Percentiles rank a stretch among this genome's conserved stretches.
Evolutionary conservation across 2,888 invertebrate genomes (phyloP).

Genomic region (Neuroscelio doddi): DNA sequence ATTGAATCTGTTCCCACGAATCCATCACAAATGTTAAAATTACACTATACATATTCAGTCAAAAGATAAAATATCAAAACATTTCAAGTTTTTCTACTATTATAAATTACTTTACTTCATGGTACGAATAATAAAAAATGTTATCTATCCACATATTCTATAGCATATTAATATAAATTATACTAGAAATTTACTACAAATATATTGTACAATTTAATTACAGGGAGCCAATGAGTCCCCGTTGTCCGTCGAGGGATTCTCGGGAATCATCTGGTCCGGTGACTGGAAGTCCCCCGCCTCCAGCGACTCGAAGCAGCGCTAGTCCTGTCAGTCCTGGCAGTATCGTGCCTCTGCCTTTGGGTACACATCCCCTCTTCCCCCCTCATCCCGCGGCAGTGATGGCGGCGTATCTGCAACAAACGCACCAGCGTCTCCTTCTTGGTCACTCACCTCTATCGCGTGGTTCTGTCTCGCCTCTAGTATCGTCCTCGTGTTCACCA

Average conservation of each 20-base stretch:
- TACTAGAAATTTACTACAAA: no score
- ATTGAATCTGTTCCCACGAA: no score
- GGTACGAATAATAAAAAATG: no score
- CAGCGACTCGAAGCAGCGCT: slow-evolving; percentile 74
- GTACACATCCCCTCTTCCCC: slow-evolving; percentile 79
- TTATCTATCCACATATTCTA: no score
- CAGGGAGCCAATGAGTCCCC: slow-evolving; percentile 83
- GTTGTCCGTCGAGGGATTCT: slow-evolving; percentile 88
- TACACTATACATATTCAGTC: no score
- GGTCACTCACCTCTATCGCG: slow-evolving; percentile 76
- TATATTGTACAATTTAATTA: not conserved
- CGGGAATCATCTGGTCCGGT: slow-evolving; percentile 78
- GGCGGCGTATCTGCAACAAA: slow-evolving; percentile 84
- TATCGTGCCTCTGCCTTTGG: slow-evolving; percentile 79
- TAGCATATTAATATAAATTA: not conserved
- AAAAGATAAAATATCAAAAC: no score
- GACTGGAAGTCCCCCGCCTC: slow-evolving; percentile 81
- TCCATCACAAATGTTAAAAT: no score
- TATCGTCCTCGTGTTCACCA: slow-evolving; percentile 80
- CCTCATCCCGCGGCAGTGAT: slow-evolving; percentile 85
- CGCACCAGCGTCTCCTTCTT: slow-evolving; percentile 83
- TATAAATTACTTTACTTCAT: no score
- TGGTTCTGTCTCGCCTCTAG: slow-evolving; percentile 80
- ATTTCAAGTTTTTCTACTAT: no score
- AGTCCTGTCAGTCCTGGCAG: slow-evolving; percentile 79